A percentile compares a stretch with the other conserved stretches of the same genome.
Evolutionary conservation across 2,797 vertebrate genomes (phyloP).

Genomic region (Cryptoblepharus egeriae): DNA sequence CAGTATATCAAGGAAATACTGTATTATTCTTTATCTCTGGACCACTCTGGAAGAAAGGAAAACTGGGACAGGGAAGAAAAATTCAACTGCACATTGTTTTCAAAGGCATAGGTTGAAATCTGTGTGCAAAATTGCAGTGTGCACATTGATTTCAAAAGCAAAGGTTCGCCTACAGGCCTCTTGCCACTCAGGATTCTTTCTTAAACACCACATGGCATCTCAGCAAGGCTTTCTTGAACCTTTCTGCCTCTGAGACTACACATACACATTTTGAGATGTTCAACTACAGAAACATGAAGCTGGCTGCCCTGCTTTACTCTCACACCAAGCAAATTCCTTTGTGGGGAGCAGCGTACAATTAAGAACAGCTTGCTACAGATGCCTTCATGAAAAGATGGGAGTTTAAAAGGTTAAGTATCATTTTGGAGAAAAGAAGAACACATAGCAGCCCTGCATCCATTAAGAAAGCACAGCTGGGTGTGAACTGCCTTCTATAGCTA

Average conservation of each 20-base stretch:
- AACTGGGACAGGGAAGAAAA: not conserved
- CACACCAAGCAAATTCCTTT: not conserved
- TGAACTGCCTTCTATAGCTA: too few relatives aligned
- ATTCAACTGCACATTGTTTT: not conserved
- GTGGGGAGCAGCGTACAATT: not conserved
- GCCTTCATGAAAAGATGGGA: slow-evolving; percentile 1
- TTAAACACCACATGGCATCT: not conserved
- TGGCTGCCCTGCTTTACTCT: not conserved
- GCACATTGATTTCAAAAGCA: not conserved
- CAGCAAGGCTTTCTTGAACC: not conserved
- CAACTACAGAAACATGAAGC: not conserved
- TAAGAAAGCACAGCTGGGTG: too few relatives aligned
- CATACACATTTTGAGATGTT: not conserved
- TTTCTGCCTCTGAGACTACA: not conserved
- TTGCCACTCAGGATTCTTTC: too few relatives aligned
- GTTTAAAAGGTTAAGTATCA: slow-evolving; percentile 6
- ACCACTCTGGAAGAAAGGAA: not conserved
- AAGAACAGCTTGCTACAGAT: not conserved
- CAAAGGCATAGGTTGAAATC: not conserved
- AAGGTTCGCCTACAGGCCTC: not conserved
- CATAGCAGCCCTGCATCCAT: not conserved
- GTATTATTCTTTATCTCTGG: too few relatives aligned
- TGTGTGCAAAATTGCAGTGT: too few relatives aligned
- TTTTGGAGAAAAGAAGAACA: slow-evolving; percentile 31
- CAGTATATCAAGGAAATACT: not conserved